phyloP scores from a whole-genome alignment of 2,113 vertebrate genomes.

The Podarcis cretensis region DNA sequence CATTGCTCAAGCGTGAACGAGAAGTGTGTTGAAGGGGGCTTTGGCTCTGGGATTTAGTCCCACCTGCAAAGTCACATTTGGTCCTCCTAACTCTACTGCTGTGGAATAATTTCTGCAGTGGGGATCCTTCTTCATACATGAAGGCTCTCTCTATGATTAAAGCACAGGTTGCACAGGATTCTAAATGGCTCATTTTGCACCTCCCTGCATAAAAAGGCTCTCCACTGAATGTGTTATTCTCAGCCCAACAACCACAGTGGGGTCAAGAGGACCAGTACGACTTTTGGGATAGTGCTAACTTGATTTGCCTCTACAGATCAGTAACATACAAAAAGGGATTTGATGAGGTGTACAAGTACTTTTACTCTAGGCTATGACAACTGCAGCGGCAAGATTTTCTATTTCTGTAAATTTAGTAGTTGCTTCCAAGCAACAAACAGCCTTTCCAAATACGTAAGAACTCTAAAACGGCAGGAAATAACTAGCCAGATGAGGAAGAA shows the following conservation, averaged over 20 bases:
- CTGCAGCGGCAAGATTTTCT: neutral
- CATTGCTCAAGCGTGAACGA: no score
- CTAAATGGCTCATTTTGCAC: no score
- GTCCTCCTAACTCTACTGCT: no score
- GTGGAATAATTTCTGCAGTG: no score
- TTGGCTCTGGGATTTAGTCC: no score
- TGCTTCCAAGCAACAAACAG: neutral
- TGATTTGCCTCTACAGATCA: neutral
- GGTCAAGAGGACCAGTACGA: neutral
- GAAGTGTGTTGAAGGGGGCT: no score
- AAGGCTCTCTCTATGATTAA: no score
- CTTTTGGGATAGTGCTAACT: neutral
- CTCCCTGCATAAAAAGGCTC: neutral
- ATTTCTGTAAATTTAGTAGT: neutral
- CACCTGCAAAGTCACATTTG: no score
- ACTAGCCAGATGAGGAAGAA: neutral
- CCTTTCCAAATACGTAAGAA: neutral
- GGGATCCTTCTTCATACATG: no score
- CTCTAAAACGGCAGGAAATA: neutral
- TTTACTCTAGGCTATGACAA: neutral
- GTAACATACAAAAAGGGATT: neutral
- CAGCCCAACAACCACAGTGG: neutral
- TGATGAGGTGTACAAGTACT: neutral
- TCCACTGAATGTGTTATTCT: neutral
- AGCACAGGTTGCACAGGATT: no score